phyloP scores from a whole-genome alignment of 2,888 invertebrate species.

The Aquatica leii region DNA sequence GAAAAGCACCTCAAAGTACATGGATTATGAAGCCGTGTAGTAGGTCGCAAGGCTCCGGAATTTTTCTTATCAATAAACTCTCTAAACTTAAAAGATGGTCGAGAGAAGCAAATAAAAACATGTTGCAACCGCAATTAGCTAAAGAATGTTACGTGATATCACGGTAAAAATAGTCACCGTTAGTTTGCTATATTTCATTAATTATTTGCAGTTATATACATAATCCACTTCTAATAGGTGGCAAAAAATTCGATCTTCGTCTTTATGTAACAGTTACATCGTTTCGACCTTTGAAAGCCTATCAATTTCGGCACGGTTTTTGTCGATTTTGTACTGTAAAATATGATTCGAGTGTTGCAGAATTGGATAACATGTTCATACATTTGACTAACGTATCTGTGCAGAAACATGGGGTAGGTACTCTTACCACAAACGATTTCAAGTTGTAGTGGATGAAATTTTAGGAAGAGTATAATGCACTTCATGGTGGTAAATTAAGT shows the following conservation, averaged over 20 bases:
- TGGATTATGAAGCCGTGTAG: slow-evolving; percentile 99
- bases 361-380: slow-evolving; percentile 91
- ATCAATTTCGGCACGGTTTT: slow-evolving; percentile 91
- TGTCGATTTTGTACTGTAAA: slow-evolving; percentile 96
- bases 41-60: slow-evolving; percentile 93
- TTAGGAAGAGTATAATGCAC: slow-evolving; percentile 89
- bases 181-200: neutral
- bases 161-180: slow-evolving; percentile 63
- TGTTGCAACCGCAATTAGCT: slow-evolving; percentile 82
- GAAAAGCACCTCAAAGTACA: slow-evolving; percentile 91
- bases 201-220: slow-evolving; percentile 77
- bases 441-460: too few species aligned
- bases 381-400: slow-evolving; percentile 97
- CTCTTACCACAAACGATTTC: neutral
- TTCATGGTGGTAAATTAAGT: slow-evolving; percentile 95
- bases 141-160: slow-evolving; percentile 96
- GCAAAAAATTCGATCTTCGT: slow-evolving; percentile 94
- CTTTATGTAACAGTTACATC: slow-evolving; percentile 93
- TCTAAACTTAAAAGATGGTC: slow-evolving; percentile 93
- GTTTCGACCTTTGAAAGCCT: slow-evolving; percentile 91
- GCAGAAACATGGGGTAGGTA: slow-evolving; percentile 91
- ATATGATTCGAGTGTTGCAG: slow-evolving; percentile 88
- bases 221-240: slow-evolving; percentile 93
- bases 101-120: slow-evolving; percentile 79
- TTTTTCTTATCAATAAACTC: slow-evolving; percentile 93